phyloP scores from a whole-genome alignment of 2,797 vertebrate species.

The Tamandua tetradactyla region DNA sequence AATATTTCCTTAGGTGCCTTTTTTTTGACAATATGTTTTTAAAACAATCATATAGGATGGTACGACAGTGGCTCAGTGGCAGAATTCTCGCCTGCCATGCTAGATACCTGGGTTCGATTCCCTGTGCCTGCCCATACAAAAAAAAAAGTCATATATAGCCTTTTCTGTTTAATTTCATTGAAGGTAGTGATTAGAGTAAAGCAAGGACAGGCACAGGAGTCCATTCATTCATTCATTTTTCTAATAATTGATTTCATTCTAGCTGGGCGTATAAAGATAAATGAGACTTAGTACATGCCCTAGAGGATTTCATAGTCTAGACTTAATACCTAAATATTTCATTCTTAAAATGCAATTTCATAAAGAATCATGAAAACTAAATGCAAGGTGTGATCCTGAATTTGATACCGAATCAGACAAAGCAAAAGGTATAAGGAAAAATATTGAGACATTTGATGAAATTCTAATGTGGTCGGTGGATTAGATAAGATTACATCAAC shows the following conservation, averaged over 20 bases:
- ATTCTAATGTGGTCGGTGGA: neutral
- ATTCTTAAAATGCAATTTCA: slow-evolving; percentile 20
- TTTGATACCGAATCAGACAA: slow-evolving; percentile 18
- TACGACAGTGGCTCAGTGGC: too few species aligned
- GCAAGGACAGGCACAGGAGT: neutral
- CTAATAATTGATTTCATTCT: neutral
- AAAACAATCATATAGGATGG: slow-evolving; percentile 26
- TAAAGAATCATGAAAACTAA: neutral
- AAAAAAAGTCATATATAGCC: neutral
- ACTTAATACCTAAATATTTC: neutral
- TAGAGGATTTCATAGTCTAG: neutral
- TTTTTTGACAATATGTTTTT: slow-evolving; percentile 20
- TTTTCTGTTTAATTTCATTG: slow-evolving; percentile 53
- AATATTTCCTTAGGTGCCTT: slow-evolving; percentile 31
- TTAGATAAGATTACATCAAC: neutral
- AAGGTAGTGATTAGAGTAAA: slow-evolving; percentile 9
- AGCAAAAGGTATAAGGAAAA: slow-evolving; percentile 18
- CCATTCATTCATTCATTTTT: neutral
- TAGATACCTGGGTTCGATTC: too few species aligned
- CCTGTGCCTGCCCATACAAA: too few species aligned
- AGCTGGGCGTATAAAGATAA: neutral
- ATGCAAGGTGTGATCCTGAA: neutral
- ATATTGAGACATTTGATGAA: neutral
- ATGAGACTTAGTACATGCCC: neutral
- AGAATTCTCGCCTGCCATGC: too few species aligned